Percentiles rank a stretch among this genome's conserved stretches.
Evolutionary conservation across 2,888 invertebrate species (phyloP).

Genomic region (Girardia tigrina): DNA sequence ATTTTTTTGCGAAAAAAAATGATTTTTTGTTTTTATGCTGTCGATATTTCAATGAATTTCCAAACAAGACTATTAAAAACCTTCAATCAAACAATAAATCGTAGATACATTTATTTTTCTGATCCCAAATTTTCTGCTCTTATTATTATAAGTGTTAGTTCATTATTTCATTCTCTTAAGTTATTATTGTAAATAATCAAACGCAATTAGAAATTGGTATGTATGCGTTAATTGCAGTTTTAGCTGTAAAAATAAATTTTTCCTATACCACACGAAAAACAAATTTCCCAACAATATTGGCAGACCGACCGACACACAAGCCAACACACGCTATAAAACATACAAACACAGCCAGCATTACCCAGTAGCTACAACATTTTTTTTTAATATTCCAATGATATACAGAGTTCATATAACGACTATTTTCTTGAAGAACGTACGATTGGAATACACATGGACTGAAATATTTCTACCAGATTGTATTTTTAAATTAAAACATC

Average conservation of each 20-base stretch:
- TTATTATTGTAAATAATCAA: slow-evolving; percentile 18
- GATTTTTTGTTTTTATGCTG: neutral
- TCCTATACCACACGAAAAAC: neutral
- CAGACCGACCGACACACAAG: neutral
- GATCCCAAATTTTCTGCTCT: slow-evolving; percentile 23
- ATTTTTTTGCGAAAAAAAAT: neutral
- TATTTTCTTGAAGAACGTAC: neutral
- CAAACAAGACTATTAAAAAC: neutral
- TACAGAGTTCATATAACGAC: neutral
- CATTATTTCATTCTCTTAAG: slow-evolving; percentile 23
- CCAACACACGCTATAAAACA: neutral
- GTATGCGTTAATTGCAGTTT: slow-evolving; percentile 23
- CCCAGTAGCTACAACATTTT: slow-evolving; percentile 6
- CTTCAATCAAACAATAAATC: slow-evolving; percentile 14
- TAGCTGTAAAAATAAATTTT: neutral
- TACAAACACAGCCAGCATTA: too few species aligned
- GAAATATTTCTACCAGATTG: slow-evolving; percentile 13
- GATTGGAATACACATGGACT: slow-evolving; percentile 2
- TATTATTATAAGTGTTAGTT: slow-evolving; percentile 17
- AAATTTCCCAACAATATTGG: slow-evolving; percentile 23
- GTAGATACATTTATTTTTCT: slow-evolving; percentile 18
- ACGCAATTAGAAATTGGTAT: slow-evolving; percentile 23
- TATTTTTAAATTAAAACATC: slow-evolving; percentile 18
- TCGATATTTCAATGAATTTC: slow-evolving; percentile 8
- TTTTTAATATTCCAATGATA: neutral